phyloP scores from a whole-genome alignment of 2,113 vertebrate genomes.

The Sprattus sprattus region DNA sequence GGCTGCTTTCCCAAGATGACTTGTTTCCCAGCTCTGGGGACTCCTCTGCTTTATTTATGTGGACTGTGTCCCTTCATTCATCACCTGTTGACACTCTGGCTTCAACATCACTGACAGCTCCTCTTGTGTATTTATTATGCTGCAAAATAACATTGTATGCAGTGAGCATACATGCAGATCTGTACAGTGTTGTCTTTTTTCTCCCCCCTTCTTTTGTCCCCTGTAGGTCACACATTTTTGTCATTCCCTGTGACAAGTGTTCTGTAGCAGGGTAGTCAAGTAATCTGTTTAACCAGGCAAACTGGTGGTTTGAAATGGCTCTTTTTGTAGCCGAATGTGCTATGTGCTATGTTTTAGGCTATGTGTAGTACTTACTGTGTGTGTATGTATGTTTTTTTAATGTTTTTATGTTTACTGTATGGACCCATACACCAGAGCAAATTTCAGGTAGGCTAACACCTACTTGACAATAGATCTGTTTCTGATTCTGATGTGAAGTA shows the following conservation, averaged over 20 bases:
- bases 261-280: too few relatives aligned
- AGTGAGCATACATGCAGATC: constrained; percentile 44
- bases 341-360: too few relatives aligned
- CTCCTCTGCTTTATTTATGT: constrained; percentile 57
- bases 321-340: not conserved
- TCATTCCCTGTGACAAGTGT: too few relatives aligned
- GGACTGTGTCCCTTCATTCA: constrained; percentile 48
- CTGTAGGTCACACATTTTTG: too few relatives aligned
- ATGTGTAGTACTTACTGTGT: too few relatives aligned
- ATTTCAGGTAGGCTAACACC: too few relatives aligned
- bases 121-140: constrained; percentile 57
- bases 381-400: too few relatives aligned
- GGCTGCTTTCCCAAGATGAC: constrained; percentile 45
- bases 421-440: too few relatives aligned
- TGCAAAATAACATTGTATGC: constrained; percentile 51
- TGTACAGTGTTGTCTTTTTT: constrained; percentile 48
- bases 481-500: too few relatives aligned
- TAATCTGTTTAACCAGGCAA: too few relatives aligned
- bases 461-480: too few relatives aligned
- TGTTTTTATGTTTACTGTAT: too few relatives aligned
- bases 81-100: constrained; percentile 53
- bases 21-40: constrained; percentile 52
- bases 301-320: not conserved
- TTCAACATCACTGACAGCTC: constrained; percentile 48
- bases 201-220: constrained; percentile 3